A percentile compares a stretch with the other conserved stretches of the same genome.
phyloP scores from a whole-genome alignment of 2,888 invertebrate species.

The Drosophila sordidula region DNA sequence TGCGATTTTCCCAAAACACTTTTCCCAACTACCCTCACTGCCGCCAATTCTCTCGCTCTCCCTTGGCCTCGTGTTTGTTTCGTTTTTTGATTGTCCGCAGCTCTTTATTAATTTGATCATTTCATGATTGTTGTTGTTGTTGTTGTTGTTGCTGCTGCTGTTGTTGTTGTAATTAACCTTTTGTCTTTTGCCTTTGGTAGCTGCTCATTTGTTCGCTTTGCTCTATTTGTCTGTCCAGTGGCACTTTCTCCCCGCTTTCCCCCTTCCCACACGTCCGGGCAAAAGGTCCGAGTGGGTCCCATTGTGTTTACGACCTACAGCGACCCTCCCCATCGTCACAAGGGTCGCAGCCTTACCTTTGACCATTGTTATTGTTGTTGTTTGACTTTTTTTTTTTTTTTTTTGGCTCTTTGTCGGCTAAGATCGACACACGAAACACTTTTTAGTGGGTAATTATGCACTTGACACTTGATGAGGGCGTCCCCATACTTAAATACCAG shows the following conservation, averaged over 20 bases:
- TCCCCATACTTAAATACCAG: constrained; percentile 6
- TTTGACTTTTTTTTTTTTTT: constrained; percentile 29
- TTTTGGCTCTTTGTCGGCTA: constrained; percentile 42
- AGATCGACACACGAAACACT: constrained; percentile 41
- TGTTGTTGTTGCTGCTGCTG: constrained; percentile 37
- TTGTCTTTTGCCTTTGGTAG: constrained; percentile 65
- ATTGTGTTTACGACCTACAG: constrained; percentile 27
- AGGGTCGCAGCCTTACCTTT: constrained; percentile 41
- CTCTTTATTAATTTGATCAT: constrained; percentile 80
- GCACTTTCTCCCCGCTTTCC: constrained; percentile 38
- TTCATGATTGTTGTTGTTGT: constrained; percentile 63
- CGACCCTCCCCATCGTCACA: constrained; percentile 4
- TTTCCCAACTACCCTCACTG: constrained; percentile 29
- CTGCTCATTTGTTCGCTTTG: constrained; percentile 54
- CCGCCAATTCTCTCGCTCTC: not conserved
- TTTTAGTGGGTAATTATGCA: constrained; percentile 73
- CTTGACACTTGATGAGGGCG: constrained; percentile 78
- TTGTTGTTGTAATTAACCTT: constrained; percentile 76
- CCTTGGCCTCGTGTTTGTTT: constrained; percentile 10
- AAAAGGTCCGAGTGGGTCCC: constrained; percentile 26
- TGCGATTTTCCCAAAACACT: constrained; percentile 67
- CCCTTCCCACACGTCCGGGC: not conserved
- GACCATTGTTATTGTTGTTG: constrained; percentile 32
- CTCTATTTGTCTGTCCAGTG: constrained; percentile 46
- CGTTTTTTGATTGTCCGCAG: constrained; percentile 57